These are phyloP conservation scores for Sternotherus odoratus DNA, from an alignment of 2,797 vertebrate species.

Conservation along the genomic window DNA sequence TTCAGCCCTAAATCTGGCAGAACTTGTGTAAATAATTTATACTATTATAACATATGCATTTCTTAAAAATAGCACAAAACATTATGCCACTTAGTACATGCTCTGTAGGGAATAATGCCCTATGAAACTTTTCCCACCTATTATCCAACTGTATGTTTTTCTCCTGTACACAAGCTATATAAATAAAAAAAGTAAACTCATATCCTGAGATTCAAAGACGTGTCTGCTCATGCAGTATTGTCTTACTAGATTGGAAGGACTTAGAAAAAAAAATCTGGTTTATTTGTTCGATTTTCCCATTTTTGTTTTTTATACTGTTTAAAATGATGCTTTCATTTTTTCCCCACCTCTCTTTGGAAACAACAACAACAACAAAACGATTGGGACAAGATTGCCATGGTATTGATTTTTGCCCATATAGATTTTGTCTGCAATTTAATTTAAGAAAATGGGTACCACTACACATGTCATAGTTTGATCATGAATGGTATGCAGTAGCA, in stretches of 20 bases:
- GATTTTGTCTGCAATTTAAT: slow-evolving; percentile 23
- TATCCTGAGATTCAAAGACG: neutral
- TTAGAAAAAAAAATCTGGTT: no score
- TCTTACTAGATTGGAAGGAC: neutral
- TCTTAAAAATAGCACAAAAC: neutral
- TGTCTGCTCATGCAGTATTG: neutral
- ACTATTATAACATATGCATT: neutral
- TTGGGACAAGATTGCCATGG: neutral
- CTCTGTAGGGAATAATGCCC: neutral
- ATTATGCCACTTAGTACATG: neutral
- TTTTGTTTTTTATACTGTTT: neutral
- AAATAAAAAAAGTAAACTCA: neutral
- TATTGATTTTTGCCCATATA: slow-evolving; percentile 6
- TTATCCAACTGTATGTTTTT: neutral
- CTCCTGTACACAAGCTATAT: accelerated
- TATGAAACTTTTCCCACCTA: neutral
- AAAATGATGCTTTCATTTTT: slow-evolving; percentile 9
- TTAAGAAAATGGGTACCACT: neutral
- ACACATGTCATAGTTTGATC: neutral
- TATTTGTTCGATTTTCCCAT: no score
- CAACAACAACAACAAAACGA: neutral
- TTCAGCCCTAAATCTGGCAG: neutral
- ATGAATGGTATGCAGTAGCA: neutral
- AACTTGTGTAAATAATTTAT: neutral
- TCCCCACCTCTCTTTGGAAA: neutral